A percentile compares a stretch with the other conserved stretches of the same genome.
Conservation (phyloP, 2,797 vertebrate species). For the Tragelaphus oryx region DNA sequence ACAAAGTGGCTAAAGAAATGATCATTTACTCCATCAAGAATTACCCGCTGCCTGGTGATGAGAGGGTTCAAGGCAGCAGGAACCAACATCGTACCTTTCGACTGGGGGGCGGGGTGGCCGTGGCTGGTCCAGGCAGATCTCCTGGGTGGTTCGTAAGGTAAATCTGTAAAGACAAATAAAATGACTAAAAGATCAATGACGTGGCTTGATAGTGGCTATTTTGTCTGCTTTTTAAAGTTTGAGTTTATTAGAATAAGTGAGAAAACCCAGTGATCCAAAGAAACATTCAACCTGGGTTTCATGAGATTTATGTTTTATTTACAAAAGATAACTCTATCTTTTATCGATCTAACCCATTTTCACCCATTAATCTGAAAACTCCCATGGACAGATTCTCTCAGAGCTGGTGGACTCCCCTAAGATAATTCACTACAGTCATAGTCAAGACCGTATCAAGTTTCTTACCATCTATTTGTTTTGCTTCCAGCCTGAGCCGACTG, state of each 20-base stretch:
- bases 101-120: conserved; percentile 82
- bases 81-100: conserved; percentile 83
- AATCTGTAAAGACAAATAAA: conserved; percentile 80
- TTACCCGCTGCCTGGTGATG: neutral
- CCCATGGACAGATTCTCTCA: neutral
- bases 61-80: neutral
- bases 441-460: neutral
- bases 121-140: conserved; percentile 89
- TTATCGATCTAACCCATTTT: neutral
- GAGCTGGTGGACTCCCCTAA: neutral
- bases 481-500: neutral
- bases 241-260: neutral
- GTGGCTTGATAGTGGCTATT: neutral
- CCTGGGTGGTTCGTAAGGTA: conserved; percentile 88
- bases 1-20: neutral
- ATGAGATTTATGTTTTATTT: neutral
- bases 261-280: neutral
- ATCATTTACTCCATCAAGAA: neutral
- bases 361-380: neutral
- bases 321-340: neutral
- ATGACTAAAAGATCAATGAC: neutral
- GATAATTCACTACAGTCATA: neutral
- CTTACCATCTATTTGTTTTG: neutral
- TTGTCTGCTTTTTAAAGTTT: neutral
- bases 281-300: neutral